Evolutionary conservation across 2,797 vertebrate species (phyloP).

Genomic region (Toxotes lorentzi): DNA sequence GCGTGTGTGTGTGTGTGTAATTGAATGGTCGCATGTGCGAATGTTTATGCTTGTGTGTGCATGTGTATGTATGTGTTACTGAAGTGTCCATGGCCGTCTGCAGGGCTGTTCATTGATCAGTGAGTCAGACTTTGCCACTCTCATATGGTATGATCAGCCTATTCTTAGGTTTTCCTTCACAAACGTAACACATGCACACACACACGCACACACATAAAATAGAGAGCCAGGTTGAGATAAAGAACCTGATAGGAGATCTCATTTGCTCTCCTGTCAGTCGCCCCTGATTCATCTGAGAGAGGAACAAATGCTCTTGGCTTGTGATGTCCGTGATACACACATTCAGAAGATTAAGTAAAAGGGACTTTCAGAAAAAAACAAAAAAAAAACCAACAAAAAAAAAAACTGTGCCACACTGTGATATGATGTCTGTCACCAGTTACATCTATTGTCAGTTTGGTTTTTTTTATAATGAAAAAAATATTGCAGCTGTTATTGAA

Average conservation of each 20-base stretch:
- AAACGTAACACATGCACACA: neutral
- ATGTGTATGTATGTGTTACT: conserved; percentile 20
- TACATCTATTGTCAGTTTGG: neutral
- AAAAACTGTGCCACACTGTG: too few species aligned
- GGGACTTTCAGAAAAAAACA: neutral
- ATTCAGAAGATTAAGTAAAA: conserved; percentile 23
- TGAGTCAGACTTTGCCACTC: conserved; percentile 30
- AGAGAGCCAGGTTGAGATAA: neutral
- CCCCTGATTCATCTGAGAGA: conserved; percentile 7
- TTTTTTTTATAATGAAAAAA: neutral
- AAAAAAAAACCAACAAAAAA: too few species aligned
- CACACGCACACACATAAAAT: neutral
- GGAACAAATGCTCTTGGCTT: conserved; percentile 20
- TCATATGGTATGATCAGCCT: neutral
- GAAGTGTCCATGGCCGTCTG: conserved; percentile 32
- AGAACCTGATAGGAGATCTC: conserved; percentile 21
- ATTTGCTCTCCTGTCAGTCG: conserved; percentile 47
- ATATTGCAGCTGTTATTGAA: neutral
- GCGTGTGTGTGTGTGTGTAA: neutral
- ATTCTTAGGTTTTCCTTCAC: conserved; percentile 25
- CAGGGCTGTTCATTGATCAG: conserved; percentile 42
- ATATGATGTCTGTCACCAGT: neutral
- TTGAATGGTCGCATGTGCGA: neutral
- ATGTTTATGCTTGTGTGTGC: neutral
- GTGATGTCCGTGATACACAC: neutral